These are phyloP conservation scores for Geotrupes spiniger DNA, from an alignment of 2,888 invertebrate species.

Conservation along the genomic window DNA sequence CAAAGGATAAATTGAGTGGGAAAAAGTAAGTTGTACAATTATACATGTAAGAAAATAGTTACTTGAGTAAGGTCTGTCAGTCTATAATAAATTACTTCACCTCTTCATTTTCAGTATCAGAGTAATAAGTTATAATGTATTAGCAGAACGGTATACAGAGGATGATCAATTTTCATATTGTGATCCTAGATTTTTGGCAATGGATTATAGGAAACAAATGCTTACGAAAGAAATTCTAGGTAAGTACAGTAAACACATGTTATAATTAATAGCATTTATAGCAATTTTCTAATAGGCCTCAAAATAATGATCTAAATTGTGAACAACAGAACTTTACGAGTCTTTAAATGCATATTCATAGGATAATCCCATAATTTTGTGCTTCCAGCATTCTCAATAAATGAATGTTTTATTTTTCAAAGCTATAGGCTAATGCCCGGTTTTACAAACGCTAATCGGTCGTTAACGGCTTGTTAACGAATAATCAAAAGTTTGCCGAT, in stretches of 20 bases:
- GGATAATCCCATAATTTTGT: no score
- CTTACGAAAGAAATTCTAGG: constrained; percentile 65
- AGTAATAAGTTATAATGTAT: constrained; percentile 79
- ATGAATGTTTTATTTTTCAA: no score
- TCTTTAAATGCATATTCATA: no score
- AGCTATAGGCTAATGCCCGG: no score
- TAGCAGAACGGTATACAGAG: constrained; percentile 81
- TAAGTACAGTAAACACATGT: constrained; percentile 14
- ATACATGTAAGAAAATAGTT: not conserved
- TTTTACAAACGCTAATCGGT: no score
- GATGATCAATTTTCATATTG: constrained; percentile 75
- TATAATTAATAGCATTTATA: no score
- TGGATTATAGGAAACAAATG: constrained; percentile 82
- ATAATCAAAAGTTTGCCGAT: no score
- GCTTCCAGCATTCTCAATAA: no score
- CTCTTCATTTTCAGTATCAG: constrained; percentile 58
- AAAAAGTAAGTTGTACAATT: constrained; percentile 51
- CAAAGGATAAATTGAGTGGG: constrained; percentile 54
- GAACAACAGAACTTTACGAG: no score
- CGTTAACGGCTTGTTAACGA: no score
- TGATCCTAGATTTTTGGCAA: constrained; percentile 69
- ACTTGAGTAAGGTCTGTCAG: not conserved
- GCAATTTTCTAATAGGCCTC: no score
- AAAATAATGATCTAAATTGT: no score
- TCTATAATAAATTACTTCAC: not conserved